A percentile compares a stretch with the other conserved stretches of the same genome.
These are phyloP conservation scores for Pao palembangensis DNA, from an alignment of 2,113 vertebrate species.

Conservation along the genomic window DNA sequence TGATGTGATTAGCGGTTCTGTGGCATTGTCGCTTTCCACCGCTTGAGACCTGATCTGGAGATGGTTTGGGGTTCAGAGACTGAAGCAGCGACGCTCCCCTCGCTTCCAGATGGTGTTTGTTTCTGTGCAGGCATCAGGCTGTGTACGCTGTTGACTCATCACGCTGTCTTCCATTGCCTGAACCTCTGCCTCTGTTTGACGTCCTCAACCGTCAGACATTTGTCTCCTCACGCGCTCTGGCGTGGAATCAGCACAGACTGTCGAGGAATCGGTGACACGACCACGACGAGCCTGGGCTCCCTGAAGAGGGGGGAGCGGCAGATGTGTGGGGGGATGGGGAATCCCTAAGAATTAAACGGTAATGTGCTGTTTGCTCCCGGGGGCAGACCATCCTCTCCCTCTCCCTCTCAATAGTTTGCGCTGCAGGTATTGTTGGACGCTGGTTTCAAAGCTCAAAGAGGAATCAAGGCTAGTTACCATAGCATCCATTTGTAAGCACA, in stretches of 20 bases:
- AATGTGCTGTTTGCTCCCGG: slow-evolving; percentile 21
- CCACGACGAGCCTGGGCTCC: slow-evolving; percentile 14
- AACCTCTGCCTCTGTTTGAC: slow-evolving; percentile 5
- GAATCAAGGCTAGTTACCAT: slow-evolving; percentile 47
- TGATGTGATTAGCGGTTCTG: slow-evolving; percentile 20
- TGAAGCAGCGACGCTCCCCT: slow-evolving; percentile 1
- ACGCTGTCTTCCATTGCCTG: slow-evolving; percentile 18
- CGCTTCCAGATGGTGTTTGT: slow-evolving; percentile 57
- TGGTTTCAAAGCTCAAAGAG: slow-evolving; percentile 5
- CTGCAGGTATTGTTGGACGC: slow-evolving; percentile 10
- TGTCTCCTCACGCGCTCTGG: slow-evolving; percentile 20
- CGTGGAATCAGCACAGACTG: slow-evolving; percentile 32
- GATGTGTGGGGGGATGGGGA: slow-evolving; percentile 21
- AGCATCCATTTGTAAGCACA: slow-evolving; percentile 34
- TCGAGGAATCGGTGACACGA: slow-evolving; percentile 35
- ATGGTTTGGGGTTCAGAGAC: slow-evolving; percentile 30
- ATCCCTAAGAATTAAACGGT: slow-evolving; percentile 18
- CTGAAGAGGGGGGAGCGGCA: slow-evolving; percentile 11
- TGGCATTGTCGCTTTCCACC: slow-evolving; percentile 1
- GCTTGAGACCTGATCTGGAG: slow-evolving; percentile 38
- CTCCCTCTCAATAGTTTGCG: slow-evolving; percentile 5
- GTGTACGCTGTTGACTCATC: slow-evolving; percentile 41
- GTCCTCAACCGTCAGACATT: slow-evolving; percentile 9
- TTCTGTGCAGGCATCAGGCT: slow-evolving; percentile 25
- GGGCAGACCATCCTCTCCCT: not conserved